Conservation (phyloP, 1,140 invertebrate genomes). For the Megalonaias nervosa region DNA sequence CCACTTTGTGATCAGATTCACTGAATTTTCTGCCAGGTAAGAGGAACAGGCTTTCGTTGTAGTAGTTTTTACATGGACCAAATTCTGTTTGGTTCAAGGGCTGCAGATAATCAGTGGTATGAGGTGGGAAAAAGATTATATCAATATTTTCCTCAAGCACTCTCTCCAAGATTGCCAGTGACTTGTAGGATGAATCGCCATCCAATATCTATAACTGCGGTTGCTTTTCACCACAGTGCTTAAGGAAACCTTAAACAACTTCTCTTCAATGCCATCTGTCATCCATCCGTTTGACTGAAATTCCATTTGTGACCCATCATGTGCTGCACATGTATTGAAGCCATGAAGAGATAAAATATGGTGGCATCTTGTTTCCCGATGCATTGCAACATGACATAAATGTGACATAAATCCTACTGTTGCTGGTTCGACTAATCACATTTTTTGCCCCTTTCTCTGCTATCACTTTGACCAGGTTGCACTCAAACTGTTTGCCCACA, state of each 20-base stretch:
- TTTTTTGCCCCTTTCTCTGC: too few species aligned
- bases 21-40: neutral
- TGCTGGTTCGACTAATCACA: too few species aligned
- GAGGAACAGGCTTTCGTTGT: slow-evolving; percentile 8
- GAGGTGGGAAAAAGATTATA: too few species aligned
- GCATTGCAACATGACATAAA: neutral
- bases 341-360: slow-evolving; percentile 29
- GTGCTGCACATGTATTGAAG: slow-evolving; percentile 21
- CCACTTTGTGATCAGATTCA: slow-evolving; percentile 12
- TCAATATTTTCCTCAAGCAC: too few species aligned
- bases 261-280: slow-evolving; percentile 24
- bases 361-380: slow-evolving; percentile 22
- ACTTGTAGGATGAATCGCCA: too few species aligned
- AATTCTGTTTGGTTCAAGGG: slow-evolving; percentile 16
- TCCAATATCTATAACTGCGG: neutral
- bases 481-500: slow-evolving; percentile 12
- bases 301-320: slow-evolving; percentile 17
- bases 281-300: slow-evolving; percentile 40
- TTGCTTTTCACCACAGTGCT: slow-evolving; percentile 33
- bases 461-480: slow-evolving; percentile 1
- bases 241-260: slow-evolving; percentile 39
- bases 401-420: too few species aligned
- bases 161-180: too few species aligned
- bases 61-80: slow-evolving; percentile 16
- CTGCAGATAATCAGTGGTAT: slow-evolving; percentile 5